Evolutionary conservation across 2,113 vertebrate species (phyloP), one percentile per base, ranked within the genome.

Genomic region (Equus quagga): DNA sequence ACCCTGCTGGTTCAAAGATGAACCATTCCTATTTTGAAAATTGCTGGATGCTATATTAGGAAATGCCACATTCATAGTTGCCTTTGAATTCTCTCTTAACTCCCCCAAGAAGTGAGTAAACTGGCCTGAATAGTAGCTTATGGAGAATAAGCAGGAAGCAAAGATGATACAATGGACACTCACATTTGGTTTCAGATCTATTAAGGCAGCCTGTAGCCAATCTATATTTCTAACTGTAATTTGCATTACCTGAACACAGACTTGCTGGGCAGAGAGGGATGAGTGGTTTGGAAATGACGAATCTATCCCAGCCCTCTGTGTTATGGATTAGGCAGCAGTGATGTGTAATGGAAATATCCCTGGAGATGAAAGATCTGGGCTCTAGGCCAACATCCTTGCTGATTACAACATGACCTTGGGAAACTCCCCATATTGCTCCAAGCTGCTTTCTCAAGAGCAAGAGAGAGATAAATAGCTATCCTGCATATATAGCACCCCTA

Each of bases 31-130:
- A 8, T 67, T 96, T 78, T 83, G 58, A 91, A 93, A 90, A 62
- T 10, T 19, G 13, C 8, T 82, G 23, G 36, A 91, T 56, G 23
- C 23, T 93, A 60, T 56, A 84, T 49, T 18, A 58, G 65, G 44
- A 96, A 94, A 88, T 60, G 51, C 36, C 46, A 91, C 4, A 65
- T 81, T 82, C 24, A 49, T 4, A 84, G 46, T 26, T 72, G 46
- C 56, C 56, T 91, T 41, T 91, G 28, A 83, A 92, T 90, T 94
- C 69, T 65, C 69, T 94, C 36, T 87, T 44, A 62, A 51, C n/a
- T 79, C 60, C 12, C 60, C 51, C 41, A 89, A 90, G 19, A 51
- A 80, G 36, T 26, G 9, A 80, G 24, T 62, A 69, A 83, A 72
- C 8, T 70, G 44, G 58, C 31, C 33, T 49, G 8, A 87, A 79